Conservation (phyloP, 1,140 invertebrate species). For the Elysia chlorotica region DNA sequence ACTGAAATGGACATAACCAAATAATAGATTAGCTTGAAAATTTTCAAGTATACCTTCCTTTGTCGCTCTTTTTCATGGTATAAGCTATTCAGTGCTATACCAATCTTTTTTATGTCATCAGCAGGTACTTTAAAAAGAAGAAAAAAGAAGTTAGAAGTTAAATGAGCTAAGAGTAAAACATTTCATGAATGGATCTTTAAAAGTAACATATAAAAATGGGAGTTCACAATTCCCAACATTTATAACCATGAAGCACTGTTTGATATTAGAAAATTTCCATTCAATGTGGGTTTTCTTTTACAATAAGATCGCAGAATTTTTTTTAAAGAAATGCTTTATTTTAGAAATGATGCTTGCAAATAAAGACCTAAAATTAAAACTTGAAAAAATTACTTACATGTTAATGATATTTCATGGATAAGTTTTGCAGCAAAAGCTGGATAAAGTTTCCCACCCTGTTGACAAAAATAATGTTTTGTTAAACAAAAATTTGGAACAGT, state of each 20-base stretch:
- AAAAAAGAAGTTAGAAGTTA: not conserved
- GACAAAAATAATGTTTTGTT: no score
- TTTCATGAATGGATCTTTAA: not conserved
- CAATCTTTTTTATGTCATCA: conserved; percentile 38
- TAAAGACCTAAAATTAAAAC: not conserved
- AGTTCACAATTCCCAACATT: not conserved
- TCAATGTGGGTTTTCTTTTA: no score
- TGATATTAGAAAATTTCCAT: no score
- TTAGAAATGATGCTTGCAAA: not conserved
- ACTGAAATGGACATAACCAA: no score
- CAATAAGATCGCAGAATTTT: not conserved
- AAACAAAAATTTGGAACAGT: not conserved
- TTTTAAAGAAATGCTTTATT: not conserved
- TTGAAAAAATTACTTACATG: conserved; percentile 32
- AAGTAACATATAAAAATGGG: not conserved
- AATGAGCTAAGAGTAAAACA: not conserved
- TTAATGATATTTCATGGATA: conserved; percentile 32
- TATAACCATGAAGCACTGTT: not conserved
- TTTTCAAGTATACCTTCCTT: conserved; percentile 32
- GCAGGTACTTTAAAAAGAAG: conserved; percentile 28
- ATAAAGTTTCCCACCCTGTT: conserved; percentile 37
- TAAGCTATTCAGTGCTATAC: conserved; percentile 25
- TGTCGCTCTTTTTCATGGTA: conserved; percentile 43
- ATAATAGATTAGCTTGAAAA: no score
- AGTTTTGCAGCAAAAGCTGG: conserved; percentile 34